These are phyloP conservation scores for Oreochromis spilurus DNA, from an alignment of 2,113 vertebrate species.

Conservation along the genomic window DNA sequence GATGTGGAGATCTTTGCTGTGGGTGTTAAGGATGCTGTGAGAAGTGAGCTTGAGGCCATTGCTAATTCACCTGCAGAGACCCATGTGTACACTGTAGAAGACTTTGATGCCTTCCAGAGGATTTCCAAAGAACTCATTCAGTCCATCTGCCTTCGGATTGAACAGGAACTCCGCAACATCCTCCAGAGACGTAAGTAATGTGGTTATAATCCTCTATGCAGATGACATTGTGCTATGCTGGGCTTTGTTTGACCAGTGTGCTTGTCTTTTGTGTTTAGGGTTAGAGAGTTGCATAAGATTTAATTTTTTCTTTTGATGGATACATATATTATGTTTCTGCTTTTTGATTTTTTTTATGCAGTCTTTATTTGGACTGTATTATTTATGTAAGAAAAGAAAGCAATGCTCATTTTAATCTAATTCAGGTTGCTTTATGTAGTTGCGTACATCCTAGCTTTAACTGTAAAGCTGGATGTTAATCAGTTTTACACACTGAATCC, in stretches of 20 bases:
- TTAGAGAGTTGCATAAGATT: not conserved
- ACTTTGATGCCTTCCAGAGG: conserved; percentile 96
- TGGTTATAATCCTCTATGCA: not conserved
- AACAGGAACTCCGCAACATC: conserved; percentile 87
- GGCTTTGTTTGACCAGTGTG: not conserved
- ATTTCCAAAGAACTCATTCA: conserved; percentile 95
- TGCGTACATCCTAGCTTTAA: not conserved
- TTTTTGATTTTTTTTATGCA: not conserved
- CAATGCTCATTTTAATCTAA: not conserved
- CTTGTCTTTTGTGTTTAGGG: not conserved
- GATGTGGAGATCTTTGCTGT: conserved; percentile 98
- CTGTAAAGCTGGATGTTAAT: not conserved
- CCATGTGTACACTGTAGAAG: conserved; percentile 96
- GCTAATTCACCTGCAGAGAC: conserved; percentile 85
- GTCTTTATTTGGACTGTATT: not conserved
- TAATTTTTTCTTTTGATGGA: not conserved
- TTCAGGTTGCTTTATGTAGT: not conserved
- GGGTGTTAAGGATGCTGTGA: conserved; percentile 94
- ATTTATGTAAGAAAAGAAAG: not conserved
- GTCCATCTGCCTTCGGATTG: conserved; percentile 93
- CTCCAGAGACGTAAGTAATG: conserved; percentile 82
- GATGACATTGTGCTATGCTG: not conserved
- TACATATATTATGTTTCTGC: not conserved
- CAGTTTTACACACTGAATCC: not conserved
- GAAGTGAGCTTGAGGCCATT: conserved; percentile 91